Evolutionary conservation across 1,140 invertebrate genomes (phyloP).

Genomic region (Aphaenogaster rudis): DNA sequence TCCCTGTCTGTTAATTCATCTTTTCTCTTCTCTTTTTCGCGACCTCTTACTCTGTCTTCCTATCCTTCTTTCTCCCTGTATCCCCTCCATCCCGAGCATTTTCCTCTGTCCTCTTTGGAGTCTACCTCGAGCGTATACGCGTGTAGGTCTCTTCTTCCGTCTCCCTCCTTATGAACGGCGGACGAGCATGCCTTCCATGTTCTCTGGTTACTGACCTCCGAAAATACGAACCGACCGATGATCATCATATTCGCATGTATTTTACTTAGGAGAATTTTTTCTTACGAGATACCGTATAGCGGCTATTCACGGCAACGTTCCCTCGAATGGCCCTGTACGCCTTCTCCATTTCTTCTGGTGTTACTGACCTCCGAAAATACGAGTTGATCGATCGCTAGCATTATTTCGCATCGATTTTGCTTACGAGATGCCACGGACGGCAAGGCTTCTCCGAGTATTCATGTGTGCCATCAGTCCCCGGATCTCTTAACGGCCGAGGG

Average conservation of each 20-base stretch:
- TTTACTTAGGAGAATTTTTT: background rate
- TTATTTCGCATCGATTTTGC: conserved; percentile 5
- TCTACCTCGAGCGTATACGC: conserved; percentile 44
- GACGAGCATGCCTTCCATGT: conserved; percentile 64
- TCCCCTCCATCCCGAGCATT: background rate
- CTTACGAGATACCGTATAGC: background rate
- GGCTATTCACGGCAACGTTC: conserved; percentile 18
- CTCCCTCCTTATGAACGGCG: conserved; percentile 70
- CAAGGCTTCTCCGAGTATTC: background rate
- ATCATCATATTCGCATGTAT: conserved; percentile 9
- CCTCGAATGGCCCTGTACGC: conserved; percentile 52
- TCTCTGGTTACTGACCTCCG: conserved; percentile 86
- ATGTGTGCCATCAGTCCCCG: background rate
- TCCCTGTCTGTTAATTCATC: conserved; percentile 44
- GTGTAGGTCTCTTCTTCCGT: conserved; percentile 79
- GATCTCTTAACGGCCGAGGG: conserved; percentile 55
- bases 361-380: conserved; percentile 87
- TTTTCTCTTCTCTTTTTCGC: conserved; percentile 37
- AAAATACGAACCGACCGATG: conserved; percentile 80
- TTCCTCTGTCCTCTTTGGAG: conserved; percentile 39
- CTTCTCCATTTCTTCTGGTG: conserved; percentile 77
- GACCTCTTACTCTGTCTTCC: conserved; percentile 55
- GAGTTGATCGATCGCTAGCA: conserved; percentile 36
- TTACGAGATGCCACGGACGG: background rate
- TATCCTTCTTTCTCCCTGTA: conserved; percentile 29